Percentiles rank a stretch among this genome's conserved stretches.
Evolutionary conservation across 2,113 vertebrate genomes (phyloP).

Genomic region (Puma concolor): DNA sequence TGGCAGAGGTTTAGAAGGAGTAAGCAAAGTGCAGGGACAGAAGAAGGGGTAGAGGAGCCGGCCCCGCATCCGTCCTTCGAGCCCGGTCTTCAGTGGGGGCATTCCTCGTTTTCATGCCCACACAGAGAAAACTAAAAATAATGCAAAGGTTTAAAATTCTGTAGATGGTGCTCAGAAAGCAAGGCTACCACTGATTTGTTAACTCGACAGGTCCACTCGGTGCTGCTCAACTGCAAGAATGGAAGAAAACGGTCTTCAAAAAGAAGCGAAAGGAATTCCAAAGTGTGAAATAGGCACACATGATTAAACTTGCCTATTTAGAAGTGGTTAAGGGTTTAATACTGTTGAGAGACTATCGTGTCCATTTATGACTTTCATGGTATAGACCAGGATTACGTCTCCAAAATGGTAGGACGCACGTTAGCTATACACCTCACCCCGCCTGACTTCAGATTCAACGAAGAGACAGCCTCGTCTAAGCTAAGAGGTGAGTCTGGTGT

Average conservation of each 20-base stretch:
- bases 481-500: conserved; percentile 58
- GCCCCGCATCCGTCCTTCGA: conserved; percentile 55
- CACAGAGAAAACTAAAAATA: conserved; percentile 57
- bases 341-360: conserved; percentile 72
- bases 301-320: conserved; percentile 77
- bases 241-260: conserved; percentile 75
- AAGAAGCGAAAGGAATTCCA: conserved; percentile 72
- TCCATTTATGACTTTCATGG: conserved; percentile 66
- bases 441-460: conserved; percentile 56
- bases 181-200: conserved; percentile 63
- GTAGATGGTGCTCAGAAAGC: conserved; percentile 74
- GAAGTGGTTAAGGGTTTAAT: conserved; percentile 75
- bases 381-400: conserved; percentile 68
- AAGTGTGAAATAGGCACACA: conserved; percentile 68
- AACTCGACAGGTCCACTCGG: conserved; percentile 55
- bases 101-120: conserved; percentile 53
- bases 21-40: conserved; percentile 70
- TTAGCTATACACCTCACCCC: conserved; percentile 61
- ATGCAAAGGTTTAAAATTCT: conserved; percentile 71
- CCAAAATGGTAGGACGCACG: conserved; percentile 62
- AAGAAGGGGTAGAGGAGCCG: conserved; percentile 53
- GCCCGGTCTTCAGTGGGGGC: conserved; percentile 35
- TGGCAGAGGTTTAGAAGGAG: conserved; percentile 78
- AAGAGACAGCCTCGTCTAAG: conserved; percentile 52
- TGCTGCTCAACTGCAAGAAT: conserved; percentile 64